Conservation (phyloP, 2,113 vertebrate genomes). For the Chaetorhynchus papuensis region DNA sequence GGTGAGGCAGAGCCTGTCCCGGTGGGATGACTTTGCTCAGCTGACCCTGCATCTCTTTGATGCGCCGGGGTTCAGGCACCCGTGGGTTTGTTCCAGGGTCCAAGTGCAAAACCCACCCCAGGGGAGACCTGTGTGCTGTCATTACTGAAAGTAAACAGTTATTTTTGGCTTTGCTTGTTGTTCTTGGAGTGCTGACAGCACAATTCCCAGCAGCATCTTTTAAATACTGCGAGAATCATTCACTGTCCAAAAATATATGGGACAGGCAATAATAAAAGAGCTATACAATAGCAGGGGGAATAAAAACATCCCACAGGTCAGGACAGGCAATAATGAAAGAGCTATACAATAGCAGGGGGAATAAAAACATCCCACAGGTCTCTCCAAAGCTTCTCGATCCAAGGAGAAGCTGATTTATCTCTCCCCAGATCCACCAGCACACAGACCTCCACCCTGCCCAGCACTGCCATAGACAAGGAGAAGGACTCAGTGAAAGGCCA, state of each 20-base stretch:
- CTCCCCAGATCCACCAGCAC: neutral
- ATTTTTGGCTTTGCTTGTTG: conserved; percentile 35
- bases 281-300: neutral
- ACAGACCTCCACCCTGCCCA: neutral
- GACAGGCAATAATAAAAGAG: neutral
- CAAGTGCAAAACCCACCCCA: neutral
- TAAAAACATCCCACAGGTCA: neutral
- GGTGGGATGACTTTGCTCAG: neutral
- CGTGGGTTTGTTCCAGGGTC: neutral
- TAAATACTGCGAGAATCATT: neutral
- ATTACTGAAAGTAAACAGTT: conserved; percentile 35
- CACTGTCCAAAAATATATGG: conserved; percentile 13
- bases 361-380: neutral
- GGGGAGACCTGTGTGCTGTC: neutral
- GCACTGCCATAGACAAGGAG: neutral
- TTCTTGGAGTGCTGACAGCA: conserved; percentile 56
- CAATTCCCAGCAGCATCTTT: conserved; percentile 43
- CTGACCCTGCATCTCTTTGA: neutral
- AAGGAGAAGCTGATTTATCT: neutral
- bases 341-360: neutral
- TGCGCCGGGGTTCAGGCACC: neutral
- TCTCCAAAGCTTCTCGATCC: neutral
- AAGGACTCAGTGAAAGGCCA: neutral
- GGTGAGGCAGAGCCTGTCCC: neutral
- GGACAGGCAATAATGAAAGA: neutral